Evolutionary conservation across 2,797 vertebrate species (phyloP).

Genomic region (Smutsia temminckii): DNA sequence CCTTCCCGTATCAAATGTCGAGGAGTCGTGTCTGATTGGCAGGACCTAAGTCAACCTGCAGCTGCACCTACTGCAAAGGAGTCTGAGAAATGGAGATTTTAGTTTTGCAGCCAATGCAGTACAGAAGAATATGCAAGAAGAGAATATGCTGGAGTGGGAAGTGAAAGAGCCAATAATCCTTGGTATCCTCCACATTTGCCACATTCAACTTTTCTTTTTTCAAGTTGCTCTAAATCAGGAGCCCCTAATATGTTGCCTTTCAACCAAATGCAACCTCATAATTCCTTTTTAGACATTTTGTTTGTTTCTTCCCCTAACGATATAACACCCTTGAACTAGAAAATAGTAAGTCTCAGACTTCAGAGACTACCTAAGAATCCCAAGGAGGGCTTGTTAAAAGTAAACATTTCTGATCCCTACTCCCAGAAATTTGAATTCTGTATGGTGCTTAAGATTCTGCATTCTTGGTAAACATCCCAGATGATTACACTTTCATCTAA

Average conservation of each 20-base stretch:
- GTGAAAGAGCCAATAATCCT: background rate
- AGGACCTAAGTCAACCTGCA: background rate
- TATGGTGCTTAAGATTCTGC: background rate
- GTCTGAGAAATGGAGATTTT: background rate
- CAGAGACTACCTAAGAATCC: background rate
- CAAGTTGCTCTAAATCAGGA: constrained; percentile 8
- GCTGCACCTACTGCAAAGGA: background rate
- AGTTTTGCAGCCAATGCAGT: background rate
- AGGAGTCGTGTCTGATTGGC: background rate
- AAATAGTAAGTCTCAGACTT: background rate
- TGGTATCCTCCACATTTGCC: background rate
- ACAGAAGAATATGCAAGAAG: background rate
- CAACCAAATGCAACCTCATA: background rate
- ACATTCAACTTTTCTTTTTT: background rate
- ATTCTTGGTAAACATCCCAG: background rate
- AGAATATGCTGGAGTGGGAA: background rate
- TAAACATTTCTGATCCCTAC: background rate
- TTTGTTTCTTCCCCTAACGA: constrained; percentile 8
- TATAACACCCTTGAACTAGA: background rate
- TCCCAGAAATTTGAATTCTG: background rate
- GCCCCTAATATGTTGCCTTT: background rate
- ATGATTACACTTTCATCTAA: background rate
- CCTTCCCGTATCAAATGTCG: background rate
- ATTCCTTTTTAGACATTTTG: background rate
- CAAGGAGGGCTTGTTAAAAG: background rate